Base-by-base conservation (phyloP, 2,888 invertebrate species). In the Cheilosia urbana region DNA sequence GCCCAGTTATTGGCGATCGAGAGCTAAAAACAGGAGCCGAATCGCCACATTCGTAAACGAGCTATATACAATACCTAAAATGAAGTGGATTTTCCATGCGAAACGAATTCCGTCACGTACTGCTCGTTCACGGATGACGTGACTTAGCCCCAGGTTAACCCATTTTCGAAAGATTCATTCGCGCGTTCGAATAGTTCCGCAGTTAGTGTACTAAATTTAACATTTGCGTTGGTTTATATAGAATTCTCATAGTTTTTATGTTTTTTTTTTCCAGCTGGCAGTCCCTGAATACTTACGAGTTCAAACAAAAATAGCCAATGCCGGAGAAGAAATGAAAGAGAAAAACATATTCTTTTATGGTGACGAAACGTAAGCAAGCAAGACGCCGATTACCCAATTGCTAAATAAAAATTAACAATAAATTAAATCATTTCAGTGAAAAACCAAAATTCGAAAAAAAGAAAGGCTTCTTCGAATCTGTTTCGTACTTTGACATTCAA, bases 261-360 rank as follows among this genome's bases (percentile, higher is more conserved):
- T 27, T 27, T 6, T 4, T 7, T 40, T 47, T n/a, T 68, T 71
- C 21, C 19, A 87, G 85, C 34, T 17, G 0, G 37, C 24, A 21
- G 17, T 72, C 7, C 71, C 79, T 0, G 17, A 68, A 0, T 40
- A 82, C 27, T 19, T 87, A 49, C 63, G 7, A 45, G 24, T 80
- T 1, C 55, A 88, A 34, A 65, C 62, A 34, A 4, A 4, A 34
- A 87, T 89, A 72, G 21, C 49, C 17, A 83, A 88, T 11, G 88
- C 90, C 11, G 89, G 89, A 9, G 63, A 87, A 6, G 81, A 76
- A 55, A 27, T 87, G 49, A 19, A 73, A 9, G 88, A 87, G 71
- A 77, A 88, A 4, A 72, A 34, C 0, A 88, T 88, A 40, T 51
- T 78, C 9, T 88, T 91, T 19, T 91, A 89, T 65, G 91, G 91